These are phyloP conservation scores for Pachycephus smyrnensis DNA, from an alignment of 2,888 invertebrate genomes.

Conservation along the genomic window DNA sequence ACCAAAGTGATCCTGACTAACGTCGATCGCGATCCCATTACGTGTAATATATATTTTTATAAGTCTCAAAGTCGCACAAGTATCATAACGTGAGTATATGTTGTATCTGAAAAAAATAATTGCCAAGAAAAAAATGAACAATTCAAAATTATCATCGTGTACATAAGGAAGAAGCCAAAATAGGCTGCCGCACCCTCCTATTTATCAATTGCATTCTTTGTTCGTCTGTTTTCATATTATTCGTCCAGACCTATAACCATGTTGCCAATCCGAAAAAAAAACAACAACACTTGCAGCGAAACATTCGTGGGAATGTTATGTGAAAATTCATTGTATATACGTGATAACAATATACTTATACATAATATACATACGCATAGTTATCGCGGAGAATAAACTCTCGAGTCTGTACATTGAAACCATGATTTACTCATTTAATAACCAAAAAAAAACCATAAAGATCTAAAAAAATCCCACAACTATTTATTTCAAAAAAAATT, in stretches of 20 bases:
- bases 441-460: not conserved
- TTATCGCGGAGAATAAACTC: slow-evolving; percentile 54
- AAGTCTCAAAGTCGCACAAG: slow-evolving; percentile 31
- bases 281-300: not conserved
- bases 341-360: slow-evolving; percentile 28
- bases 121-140: slow-evolving; percentile 2
- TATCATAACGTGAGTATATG: not conserved
- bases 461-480: not conserved
- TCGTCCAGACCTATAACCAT: not conserved
- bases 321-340: slow-evolving; percentile 48
- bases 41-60: slow-evolving; percentile 55
- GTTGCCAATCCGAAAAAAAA: not conserved
- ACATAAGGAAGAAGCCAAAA: not conserved
- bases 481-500: not conserved
- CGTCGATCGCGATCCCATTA: slow-evolving; percentile 20
- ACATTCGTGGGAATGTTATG: not conserved
- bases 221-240: not conserved
- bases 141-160: slow-evolving; percentile 10
- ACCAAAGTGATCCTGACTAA: not conserved
- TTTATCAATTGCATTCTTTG: not conserved
- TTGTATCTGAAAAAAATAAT: slow-evolving; percentile 3
- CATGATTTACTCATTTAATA: not conserved
- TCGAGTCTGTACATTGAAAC: slow-evolving; percentile 47
- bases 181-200: not conserved
- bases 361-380: slow-evolving; percentile 35